Conservation (phyloP, 2,113 vertebrate genomes). For the Dendropsophus ebraccatus region DNA sequence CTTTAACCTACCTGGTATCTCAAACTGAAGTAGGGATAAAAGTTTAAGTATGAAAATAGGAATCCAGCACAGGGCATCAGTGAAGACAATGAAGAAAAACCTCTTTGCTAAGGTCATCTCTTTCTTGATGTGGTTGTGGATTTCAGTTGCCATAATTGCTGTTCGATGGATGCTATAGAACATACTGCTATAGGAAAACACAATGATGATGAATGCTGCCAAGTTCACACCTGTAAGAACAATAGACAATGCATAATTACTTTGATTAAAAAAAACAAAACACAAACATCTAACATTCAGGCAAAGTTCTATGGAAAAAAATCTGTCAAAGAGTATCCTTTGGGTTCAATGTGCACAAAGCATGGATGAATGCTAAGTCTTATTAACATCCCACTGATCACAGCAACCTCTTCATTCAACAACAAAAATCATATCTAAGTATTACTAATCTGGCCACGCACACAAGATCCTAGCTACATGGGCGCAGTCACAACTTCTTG, state of each 20-base stretch:
- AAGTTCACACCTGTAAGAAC: slow-evolving; percentile 87
- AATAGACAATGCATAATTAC: slow-evolving; percentile 25
- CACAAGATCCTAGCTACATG: neutral
- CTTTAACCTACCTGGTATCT: slow-evolving; percentile 90
- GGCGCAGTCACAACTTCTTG: neutral
- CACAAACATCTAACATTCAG: too few relatives aligned
- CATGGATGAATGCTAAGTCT: neutral
- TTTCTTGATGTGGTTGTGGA: slow-evolving; percentile 91
- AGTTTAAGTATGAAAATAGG: slow-evolving; percentile 97
- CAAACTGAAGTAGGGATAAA: slow-evolving; percentile 90
- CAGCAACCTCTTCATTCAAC: neutral
- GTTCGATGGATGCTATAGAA: slow-evolving; percentile 95
- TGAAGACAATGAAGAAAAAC: slow-evolving; percentile 98
- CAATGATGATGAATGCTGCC: slow-evolving; percentile 92
- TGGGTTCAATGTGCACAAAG: neutral
- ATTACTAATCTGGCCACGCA: neutral
- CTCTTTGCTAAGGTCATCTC: slow-evolving; percentile 93
- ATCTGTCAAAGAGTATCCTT: neutral
- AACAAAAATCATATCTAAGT: too few relatives aligned
- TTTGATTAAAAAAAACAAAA: neutral
- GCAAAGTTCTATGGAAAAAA: neutral
- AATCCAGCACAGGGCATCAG: slow-evolving; percentile 95
- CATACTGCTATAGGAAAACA: slow-evolving; percentile 95
- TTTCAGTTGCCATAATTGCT: slow-evolving; percentile 85
- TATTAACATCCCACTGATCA: neutral